Evolutionary conservation across 1,140 invertebrate species (phyloP).

Genomic region (Heliconius nattereri): DNA sequence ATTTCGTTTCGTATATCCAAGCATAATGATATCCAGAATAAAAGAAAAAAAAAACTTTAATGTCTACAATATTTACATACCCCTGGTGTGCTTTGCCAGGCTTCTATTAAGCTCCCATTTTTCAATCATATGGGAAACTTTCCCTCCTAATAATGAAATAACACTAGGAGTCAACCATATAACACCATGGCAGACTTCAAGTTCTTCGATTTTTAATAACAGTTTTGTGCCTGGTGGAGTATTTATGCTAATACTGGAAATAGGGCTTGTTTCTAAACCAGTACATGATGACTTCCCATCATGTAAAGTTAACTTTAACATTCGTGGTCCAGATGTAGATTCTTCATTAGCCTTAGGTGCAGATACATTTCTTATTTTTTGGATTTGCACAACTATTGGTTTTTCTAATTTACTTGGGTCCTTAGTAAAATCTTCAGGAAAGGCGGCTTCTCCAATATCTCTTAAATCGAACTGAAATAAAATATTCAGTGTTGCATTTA

Average conservation of each 20-base stretch:
- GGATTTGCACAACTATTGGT: conserved; percentile 91
- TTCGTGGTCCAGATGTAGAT: conserved; percentile 88
- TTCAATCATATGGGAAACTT: conserved; percentile 90
- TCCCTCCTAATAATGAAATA: conserved; percentile 88
- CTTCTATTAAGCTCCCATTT: conserved; percentile 94
- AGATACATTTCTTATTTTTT: conserved; percentile 92
- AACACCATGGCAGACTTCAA: conserved; percentile 85
- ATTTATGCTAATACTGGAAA: conserved; percentile 85
- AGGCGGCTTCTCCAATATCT: conserved; percentile 86
- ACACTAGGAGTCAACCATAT: conserved; percentile 86
- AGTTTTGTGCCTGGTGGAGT: conserved; percentile 91
- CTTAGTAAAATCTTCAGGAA: conserved; percentile 82
- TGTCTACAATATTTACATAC: conserved; percentile 41
- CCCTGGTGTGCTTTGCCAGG: conserved; percentile 87
- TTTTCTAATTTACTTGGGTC: conserved; percentile 84
- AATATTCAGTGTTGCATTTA: neutral
- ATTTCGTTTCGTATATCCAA: no score
- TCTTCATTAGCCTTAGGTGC: conserved; percentile 95
- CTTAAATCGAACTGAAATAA: conserved; percentile 87
- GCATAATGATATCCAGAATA: no score
- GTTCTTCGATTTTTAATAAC: conserved; percentile 78
- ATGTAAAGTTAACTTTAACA: conserved; percentile 91
- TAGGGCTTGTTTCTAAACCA: conserved; percentile 87
- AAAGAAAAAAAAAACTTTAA: neutral
- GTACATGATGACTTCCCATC: conserved; percentile 91